Conservation (phyloP, 2,113 vertebrate genomes). For the Ginglymostoma cirratum region DNA sequence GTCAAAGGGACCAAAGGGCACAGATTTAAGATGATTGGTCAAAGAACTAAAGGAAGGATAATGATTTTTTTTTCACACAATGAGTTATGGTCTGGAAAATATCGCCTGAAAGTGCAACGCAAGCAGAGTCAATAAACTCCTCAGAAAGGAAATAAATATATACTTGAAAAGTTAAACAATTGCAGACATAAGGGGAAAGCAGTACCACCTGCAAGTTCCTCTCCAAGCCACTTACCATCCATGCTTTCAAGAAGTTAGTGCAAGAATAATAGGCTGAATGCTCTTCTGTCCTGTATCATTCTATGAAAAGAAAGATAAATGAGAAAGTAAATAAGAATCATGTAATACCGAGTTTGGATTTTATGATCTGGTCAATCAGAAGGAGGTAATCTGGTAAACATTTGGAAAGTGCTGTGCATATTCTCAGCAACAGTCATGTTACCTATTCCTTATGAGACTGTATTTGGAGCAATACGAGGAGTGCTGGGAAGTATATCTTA, state of each 20-base stretch:
- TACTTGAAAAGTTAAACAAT: not conserved
- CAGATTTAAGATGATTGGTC: not conserved
- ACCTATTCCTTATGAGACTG: not conserved
- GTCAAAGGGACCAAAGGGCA: not conserved
- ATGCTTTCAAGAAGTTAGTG: not conserved
- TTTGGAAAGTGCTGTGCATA: not conserved
- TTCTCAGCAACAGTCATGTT: not conserved
- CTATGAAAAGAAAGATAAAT: not conserved
- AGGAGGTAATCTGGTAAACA: not conserved
- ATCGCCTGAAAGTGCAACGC: not conserved
- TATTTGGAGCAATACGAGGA: not conserved
- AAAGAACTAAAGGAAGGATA: not conserved
- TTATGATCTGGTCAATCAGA: not conserved
- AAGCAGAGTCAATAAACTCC: not conserved
- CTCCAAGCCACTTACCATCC: no score
- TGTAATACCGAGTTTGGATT: not conserved
- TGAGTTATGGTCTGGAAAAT: not conserved
- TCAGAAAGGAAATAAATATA: not conserved
- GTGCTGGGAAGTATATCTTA: not conserved
- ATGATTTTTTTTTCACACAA: not conserved
- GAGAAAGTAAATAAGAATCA: not conserved
- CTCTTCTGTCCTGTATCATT: not conserved
- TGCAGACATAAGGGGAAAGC: not conserved
- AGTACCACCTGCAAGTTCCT: no score
- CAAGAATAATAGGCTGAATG: not conserved